Evolutionary conservation across 2,797 vertebrate genomes (phyloP), one percentile per base, ranked within the genome.

Genomic region (Oryzias dopingdopingensis): DNA sequence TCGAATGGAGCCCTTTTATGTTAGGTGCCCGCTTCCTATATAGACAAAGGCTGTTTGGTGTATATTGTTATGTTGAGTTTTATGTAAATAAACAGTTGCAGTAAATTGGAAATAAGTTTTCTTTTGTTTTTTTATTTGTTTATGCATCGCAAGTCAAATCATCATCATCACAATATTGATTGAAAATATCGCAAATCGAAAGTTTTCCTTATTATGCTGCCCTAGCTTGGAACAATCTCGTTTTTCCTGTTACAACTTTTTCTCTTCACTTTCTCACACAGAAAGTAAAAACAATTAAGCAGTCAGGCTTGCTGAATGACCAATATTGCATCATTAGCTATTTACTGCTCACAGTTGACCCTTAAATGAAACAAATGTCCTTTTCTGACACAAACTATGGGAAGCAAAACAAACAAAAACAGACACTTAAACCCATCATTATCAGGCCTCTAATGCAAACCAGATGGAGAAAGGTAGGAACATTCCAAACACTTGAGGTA

Each of bases 401-500:
- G 70, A 88, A 91, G 81, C 74, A 87, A 92, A 91, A 89, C 88
- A 91, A 85, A 89, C 90, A 92, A 86, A 91, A 91, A 93, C 91
- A 92, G 88, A 82, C 84, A 91, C 92, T 92, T 91, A 90, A 92
- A 92, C 84, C 77, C 92, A 90, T 91, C 91, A 91, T 91, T 90
- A 91, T 94, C 93, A 91, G 87, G 74, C 81, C 86, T 84, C 89
- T 95, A 96, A 97, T 94, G 87, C 65, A 88, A 93, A 94, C 91
- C 95, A 97, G 94, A 95, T 96, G 94, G 86, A 42, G 66, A 76
- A 81, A 66, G 77, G 83, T 76, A 74, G 65, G 77, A 76, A 87
- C 94, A 95, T 97, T 95, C 96, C 94, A 92, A 83, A 86, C 92
- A 91, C 90, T 88, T 94, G 94, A 95, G 92, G 92, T 94, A 95